These are phyloP conservation scores for Synodontis membranacea DNA, from an alignment of 2,113 vertebrate genomes.

Conservation along the genomic window DNA sequence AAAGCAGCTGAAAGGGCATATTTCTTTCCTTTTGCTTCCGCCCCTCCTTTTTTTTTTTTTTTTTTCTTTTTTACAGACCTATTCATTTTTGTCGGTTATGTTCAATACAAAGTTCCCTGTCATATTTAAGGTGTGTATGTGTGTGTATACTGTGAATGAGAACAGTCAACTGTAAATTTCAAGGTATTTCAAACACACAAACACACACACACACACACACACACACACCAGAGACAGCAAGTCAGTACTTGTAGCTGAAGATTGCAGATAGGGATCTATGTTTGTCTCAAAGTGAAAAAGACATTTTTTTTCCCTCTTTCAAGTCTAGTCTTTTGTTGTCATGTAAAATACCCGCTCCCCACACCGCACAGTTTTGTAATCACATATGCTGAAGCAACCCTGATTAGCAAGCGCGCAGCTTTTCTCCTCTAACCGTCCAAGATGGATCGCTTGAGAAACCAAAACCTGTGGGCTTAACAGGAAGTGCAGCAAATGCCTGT, in stretches of 20 bases:
- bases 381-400: constrained; percentile 46
- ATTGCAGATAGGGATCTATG: constrained; percentile 42
- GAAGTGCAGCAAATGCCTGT: constrained; percentile 13
- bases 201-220: constrained; percentile 26
- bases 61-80: constrained; percentile 33
- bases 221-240: constrained; percentile 9
- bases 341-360: constrained; percentile 47
- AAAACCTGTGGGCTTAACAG: constrained; percentile 34
- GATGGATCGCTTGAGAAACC: constrained; percentile 29
- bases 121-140: constrained; percentile 25
- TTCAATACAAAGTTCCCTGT: constrained; percentile 19
- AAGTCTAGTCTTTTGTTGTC: constrained; percentile 41
- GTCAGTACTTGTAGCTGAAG: constrained; percentile 18
- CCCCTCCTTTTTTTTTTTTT: not conserved
- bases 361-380: constrained; percentile 52
- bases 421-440: constrained; percentile 19
- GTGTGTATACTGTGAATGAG: not conserved
- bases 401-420: constrained; percentile 28
- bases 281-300: constrained; percentile 37
- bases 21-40: constrained; percentile 21
- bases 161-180: constrained; percentile 30
- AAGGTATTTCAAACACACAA: constrained; percentile 12
- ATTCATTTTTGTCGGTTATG: constrained; percentile 41
- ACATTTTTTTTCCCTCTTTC: constrained; percentile 21
- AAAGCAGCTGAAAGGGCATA: constrained; percentile 41